Percentiles rank a stretch among this genome's conserved stretches.
Evolutionary conservation across 2,888 invertebrate species (phyloP).

Genomic region (Cancer borealis): DNA sequence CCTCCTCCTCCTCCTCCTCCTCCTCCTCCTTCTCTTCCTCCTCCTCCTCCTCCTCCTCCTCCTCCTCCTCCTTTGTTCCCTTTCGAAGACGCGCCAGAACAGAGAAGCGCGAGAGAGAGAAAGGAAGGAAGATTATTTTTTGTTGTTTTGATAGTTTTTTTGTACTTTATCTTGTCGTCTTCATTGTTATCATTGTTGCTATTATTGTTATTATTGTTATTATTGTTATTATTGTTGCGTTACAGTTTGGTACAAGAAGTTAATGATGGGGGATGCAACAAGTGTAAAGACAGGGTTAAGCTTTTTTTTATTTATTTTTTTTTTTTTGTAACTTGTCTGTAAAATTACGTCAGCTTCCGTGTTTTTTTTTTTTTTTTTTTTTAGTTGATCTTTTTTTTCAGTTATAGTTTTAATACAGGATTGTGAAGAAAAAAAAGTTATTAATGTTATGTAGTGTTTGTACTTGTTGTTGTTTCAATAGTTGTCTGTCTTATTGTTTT

Average conservation of each 20-base stretch:
- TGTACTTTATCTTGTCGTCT: too few relatives aligned
- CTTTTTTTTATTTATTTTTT: neutral
- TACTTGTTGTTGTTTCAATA: too few relatives aligned
- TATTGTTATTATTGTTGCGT: neutral
- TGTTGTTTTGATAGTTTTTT: neutral
- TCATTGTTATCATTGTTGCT: neutral
- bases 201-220: neutral
- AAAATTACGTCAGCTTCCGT: too few relatives aligned
- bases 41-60: conserved; percentile 21
- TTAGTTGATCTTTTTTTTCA: too few relatives aligned
- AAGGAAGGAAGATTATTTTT: conserved; percentile 7
- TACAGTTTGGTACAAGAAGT: too few relatives aligned
- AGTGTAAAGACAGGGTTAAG: neutral
- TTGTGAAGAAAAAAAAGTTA: neutral
- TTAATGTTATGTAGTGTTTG: neutral
- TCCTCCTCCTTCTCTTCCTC: conserved; percentile 10
- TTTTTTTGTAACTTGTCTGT: neutral
- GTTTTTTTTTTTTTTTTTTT: too few relatives aligned
- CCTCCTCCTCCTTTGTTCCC: neutral
- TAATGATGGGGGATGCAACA: too few relatives aligned
- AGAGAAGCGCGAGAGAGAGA: neutral
- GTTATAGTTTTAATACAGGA: too few relatives aligned
- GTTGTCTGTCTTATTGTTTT: too few relatives aligned
- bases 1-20: conserved; percentile 24
- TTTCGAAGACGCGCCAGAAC: neutral